A percentile compares a stretch with the other conserved stretches of the same genome.
Conservation (phyloP, 2,113 vertebrate species). For the Zeus faber region DNA sequence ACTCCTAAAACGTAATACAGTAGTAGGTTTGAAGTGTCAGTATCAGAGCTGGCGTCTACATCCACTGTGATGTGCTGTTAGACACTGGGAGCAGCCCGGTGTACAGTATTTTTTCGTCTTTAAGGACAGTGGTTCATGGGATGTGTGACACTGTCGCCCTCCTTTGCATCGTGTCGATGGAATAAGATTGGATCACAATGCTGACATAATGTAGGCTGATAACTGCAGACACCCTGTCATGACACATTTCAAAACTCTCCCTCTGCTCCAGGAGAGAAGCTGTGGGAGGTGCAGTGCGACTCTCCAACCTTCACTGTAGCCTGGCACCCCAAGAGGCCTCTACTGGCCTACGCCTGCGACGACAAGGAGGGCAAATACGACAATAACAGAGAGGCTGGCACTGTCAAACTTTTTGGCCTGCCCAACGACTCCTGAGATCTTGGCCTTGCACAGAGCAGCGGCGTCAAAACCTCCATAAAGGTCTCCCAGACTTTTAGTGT, state of each 20-base stretch:
- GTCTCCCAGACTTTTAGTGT: not conserved
- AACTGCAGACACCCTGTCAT: too few relatives aligned
- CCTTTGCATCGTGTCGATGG: too few relatives aligned
- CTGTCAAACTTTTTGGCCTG: slow-evolving; percentile 97
- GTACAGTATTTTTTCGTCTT: too few relatives aligned
- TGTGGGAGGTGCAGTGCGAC: slow-evolving; percentile 99
- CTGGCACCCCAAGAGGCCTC: slow-evolving; percentile 94
- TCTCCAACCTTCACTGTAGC: slow-evolving; percentile 98
- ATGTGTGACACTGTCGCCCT: too few relatives aligned
- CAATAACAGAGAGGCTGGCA: slow-evolving; percentile 93
- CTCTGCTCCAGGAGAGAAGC: slow-evolving; percentile 85
- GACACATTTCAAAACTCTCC: not conserved
- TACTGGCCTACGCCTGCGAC: slow-evolving; percentile 94
- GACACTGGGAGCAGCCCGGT: too few relatives aligned
- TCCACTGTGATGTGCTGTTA: too few relatives aligned
- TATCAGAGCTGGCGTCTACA: too few relatives aligned
- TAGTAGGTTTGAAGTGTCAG: too few relatives aligned
- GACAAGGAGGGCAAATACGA: slow-evolving; percentile 99
- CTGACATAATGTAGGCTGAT: too few relatives aligned
- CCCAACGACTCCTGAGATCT: slow-evolving; percentile 89
- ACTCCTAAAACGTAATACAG: too few relatives aligned
- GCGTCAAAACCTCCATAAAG: not conserved
- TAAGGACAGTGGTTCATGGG: too few relatives aligned
- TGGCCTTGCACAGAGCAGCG: not conserved
- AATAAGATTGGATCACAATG: too few relatives aligned